phyloP scores from a whole-genome alignment of 2,888 invertebrate genomes.

The Limnephilus auricula region DNA sequence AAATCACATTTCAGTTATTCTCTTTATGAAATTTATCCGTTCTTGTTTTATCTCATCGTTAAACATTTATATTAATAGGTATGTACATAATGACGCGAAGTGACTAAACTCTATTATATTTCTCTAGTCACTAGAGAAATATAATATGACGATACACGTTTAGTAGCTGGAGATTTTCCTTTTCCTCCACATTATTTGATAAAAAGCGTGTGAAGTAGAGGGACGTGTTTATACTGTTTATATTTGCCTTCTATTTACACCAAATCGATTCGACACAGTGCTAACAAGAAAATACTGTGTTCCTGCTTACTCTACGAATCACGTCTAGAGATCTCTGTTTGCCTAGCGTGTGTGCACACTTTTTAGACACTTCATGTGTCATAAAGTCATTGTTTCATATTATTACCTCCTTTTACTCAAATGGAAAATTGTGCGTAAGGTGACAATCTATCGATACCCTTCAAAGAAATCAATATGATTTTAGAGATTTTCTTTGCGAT shows the following conservation, averaged over 20 bases:
- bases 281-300: conserved; percentile 16
- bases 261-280: conserved; percentile 21
- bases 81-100: neutral
- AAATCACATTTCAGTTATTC: neutral
- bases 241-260: conserved; percentile 26
- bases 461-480: neutral
- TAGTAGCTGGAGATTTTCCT: neutral
- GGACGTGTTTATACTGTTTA: conserved; percentile 9
- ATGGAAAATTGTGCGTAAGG: neutral
- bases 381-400: neutral
- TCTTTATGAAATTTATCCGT: neutral
- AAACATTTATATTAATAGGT: neutral
- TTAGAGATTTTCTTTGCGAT: neutral
- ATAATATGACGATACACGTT: neutral
- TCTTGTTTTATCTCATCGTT: neutral
- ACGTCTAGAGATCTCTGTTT: neutral
- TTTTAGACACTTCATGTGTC: neutral
- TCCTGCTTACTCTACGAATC: conserved; percentile 21
- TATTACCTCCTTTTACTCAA: neutral
- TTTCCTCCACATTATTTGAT: neutral
- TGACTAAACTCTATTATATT: no score
- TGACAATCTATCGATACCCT: neutral
- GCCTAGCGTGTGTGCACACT: neutral
- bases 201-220: conserved; percentile 26
- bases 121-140: no score